These are phyloP conservation scores for Morpho achilles DNA, from an alignment of 2,888 invertebrate species.

Conservation along the genomic window DNA sequence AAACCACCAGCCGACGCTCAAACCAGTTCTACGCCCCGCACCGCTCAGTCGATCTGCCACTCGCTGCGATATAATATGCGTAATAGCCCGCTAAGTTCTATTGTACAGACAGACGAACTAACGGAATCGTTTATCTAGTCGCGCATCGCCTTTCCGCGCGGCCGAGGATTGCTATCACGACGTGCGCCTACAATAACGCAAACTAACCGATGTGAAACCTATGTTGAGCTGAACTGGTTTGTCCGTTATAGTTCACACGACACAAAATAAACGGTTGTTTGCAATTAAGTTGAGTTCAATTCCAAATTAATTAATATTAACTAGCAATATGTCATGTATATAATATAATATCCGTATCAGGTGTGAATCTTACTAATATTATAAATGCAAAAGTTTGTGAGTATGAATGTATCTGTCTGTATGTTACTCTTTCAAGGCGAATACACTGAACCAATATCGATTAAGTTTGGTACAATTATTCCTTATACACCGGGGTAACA, in stretches of 20 bases:
- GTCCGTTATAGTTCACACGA: slow-evolving; percentile 19
- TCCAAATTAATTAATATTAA: background rate
- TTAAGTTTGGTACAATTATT: too few relatives aligned
- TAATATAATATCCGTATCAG: too few relatives aligned
- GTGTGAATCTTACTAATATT: too few relatives aligned
- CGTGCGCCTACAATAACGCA: slow-evolving; percentile 18
- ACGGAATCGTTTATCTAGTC: slow-evolving; percentile 69
- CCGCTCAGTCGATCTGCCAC: slow-evolving; percentile 34
- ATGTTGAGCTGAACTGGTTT: slow-evolving; percentile 21
- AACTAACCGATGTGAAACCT: slow-evolving; percentile 20
- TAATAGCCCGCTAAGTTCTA: slow-evolving; percentile 60
- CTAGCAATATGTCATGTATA: too few relatives aligned
- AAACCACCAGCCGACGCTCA: slow-evolving; percentile 36
- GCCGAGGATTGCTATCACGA: slow-evolving; percentile 52
- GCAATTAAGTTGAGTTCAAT: background rate
- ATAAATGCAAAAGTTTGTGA: too few relatives aligned
- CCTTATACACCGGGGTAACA: too few relatives aligned
- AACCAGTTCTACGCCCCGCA: slow-evolving; percentile 59
- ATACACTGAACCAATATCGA: too few relatives aligned
- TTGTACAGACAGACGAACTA: slow-evolving; percentile 68
- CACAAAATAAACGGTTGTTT: slow-evolving; percentile 11
- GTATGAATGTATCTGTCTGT: too few relatives aligned
- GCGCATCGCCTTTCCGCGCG: slow-evolving; percentile 58
- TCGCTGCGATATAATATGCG: slow-evolving; percentile 33
- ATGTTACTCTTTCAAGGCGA: too few relatives aligned